Evolutionary conservation across 2,888 invertebrate genomes (phyloP), one percentile per base, ranked within the genome.

Genomic region (Oscheius sp.): DNA sequence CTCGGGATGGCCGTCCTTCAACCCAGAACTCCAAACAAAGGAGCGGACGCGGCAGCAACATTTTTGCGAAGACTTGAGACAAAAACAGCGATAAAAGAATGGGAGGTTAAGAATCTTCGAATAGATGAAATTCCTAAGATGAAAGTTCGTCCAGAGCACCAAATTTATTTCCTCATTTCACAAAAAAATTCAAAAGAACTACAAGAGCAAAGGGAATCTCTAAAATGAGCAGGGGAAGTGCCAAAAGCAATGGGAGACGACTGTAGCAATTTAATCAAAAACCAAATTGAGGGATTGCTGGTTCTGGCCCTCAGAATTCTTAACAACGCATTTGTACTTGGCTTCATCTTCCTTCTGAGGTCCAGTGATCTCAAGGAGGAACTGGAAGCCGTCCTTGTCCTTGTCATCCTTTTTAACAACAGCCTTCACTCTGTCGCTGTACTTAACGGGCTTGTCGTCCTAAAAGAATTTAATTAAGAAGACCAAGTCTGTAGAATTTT

Each of bases 251-350:
- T 3, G 61, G 25, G 27, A 23, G 45, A 42, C 17, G 39, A 23
- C 37, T 15, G 25, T 17, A 33, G 31, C 5, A 27, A 50, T 6
- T 77, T 76, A 84, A 61, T 83, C 86, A 70, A 86, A 86, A 39
- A 76, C 78, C 48, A 86, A 74, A 73, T 86, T 86, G 53, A 86
- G 77, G 12, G 84, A 78, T 71, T 86, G 86, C 55, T 83, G 83
- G 75, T 87, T 87, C 61, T 79, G 79, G 25, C 86, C 86, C 67
- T 86, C 86, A 34, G 81, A 78, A 74, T 87, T 86, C 77, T 83
- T 82, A 55, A 86, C 80, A 69, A 83, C 72, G 65, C 81, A 82
- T 68, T 82, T 82, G 76, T 83, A 83, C 71, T 86, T 85, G 65
- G 85, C 85, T 65, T 85, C 82, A 69, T 85, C 85, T n/a, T 85